Base-by-base conservation (phyloP, 1,140 invertebrate species). In the Pseudomyrmex flavicornis region DNA sequence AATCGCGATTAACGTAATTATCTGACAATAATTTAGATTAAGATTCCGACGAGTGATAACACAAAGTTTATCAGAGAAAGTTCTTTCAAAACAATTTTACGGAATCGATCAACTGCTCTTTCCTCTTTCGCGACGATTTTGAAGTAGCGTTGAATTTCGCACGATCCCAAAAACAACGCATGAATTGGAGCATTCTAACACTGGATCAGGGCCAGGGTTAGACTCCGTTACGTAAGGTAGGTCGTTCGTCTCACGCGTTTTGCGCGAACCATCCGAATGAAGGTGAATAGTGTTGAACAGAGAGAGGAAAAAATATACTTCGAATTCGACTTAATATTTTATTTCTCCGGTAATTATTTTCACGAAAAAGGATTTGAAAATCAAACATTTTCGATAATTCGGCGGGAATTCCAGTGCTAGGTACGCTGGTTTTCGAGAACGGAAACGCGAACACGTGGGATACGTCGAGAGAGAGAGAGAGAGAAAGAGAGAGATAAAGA, bases 141-240 rank as follows among this genome's bases (percentile, higher is more conserved):
- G n/a, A 35, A 20, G 15, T 12, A 8, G 13, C 44, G 13, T 13
- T 5, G 20, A 5, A 62, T 50, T 35, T 62, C 4, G 20, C 15
- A 48, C 35, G 65, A 26, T 5, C 5, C 10, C 26, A 74, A 74
- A 74, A 22, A 3, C 12, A 7, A 52, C 12, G 63, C 2, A 35
- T 7, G 5, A 35, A 61, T 50, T 59, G 12, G 22, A 2, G 62
- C 35, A 7, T 20, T 61, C n/a, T 15, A 12, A 52, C 66, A 89
- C 76, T 88, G 82, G 85, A 88, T 87, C 88, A 90, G n/a, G 82
- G 87, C 89, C 89, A 90, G 62, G 65, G 75, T 79, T 79, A 79
- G 62, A n/a, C 5, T 12, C 8, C 10, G 22, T 92, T 92, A 92
- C 63, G 82, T 92, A 92, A 92, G 35, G 44, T 13, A 1, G 17